Evolutionary conservation across 2,113 vertebrate genomes (phyloP).

Genomic region (Myodes glareolus): DNA sequence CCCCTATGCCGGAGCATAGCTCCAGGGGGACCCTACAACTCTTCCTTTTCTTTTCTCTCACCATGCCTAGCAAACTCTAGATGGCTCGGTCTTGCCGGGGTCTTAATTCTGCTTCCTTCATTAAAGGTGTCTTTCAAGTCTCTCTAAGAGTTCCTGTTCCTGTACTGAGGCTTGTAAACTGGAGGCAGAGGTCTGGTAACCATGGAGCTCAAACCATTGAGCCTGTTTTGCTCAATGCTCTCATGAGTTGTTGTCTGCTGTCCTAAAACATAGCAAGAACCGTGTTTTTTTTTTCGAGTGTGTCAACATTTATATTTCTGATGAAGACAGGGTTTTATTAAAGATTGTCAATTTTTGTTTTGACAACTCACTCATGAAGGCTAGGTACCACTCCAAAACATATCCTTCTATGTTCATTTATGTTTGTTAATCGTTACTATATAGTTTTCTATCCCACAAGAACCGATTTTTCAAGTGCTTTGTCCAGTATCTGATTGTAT

Average conservation of each 20-base stretch:
- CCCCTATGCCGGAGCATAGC: rapidly evolving
- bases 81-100: not conserved
- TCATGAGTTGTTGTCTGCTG: not conserved
- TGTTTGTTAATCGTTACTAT: too few species aligned
- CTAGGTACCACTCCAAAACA: too few species aligned
- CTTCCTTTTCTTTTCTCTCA: not conserved
- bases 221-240: not conserved
- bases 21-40: not conserved
- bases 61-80: not conserved
- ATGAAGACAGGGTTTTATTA: too few species aligned
- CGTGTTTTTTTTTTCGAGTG: too few species aligned
- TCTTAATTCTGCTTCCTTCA: not conserved
- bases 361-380: too few species aligned
- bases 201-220: not conserved
- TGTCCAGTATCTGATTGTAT: not conserved
- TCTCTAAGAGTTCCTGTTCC: not conserved
- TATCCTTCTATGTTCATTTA: too few species aligned
- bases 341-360: too few species aligned
- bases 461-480: not conserved
- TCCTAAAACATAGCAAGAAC: not conserved
- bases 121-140: not conserved
- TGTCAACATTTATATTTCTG: too few species aligned
- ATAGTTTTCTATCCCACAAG: too few species aligned
- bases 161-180: not conserved
- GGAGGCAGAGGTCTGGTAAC: not conserved